Conservation (phyloP, 2,113 vertebrate genomes). For the Sinocyclocheilus anophthalmus region DNA sequence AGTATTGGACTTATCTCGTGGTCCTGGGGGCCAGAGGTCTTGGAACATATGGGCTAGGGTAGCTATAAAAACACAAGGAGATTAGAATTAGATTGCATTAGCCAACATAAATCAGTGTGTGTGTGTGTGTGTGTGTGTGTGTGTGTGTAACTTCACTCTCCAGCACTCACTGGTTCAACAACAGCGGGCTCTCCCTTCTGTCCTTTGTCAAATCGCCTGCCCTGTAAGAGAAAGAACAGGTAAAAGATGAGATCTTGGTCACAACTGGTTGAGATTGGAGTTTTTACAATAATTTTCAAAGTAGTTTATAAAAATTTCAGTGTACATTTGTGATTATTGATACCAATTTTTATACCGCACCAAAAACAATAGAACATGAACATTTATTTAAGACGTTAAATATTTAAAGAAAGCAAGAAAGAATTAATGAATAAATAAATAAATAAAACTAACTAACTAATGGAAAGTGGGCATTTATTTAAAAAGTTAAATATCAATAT, state of each 20-base stretch:
- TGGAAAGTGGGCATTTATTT: no score
- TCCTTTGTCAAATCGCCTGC: conserved; percentile 75
- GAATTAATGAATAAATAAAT: no score
- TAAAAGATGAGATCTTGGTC: conserved; percentile 21
- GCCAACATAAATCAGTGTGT: not conserved
- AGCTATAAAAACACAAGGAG: conserved; percentile 28
- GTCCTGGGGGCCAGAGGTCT: conserved; percentile 81
- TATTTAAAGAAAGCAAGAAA: not conserved
- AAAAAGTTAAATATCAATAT: not conserved
- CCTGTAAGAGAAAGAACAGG: conserved; percentile 61
- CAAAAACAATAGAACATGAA: not conserved
- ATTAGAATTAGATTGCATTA: not conserved
- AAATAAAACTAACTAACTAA: no score
- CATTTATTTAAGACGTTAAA: not conserved
- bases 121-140: no score
- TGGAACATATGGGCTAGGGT: conserved; percentile 70
- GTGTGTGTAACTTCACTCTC: conserved; percentile 8
- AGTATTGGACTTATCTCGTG: conserved; percentile 72
- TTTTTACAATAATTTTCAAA: not conserved
- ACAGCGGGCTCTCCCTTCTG: conserved; percentile 82
- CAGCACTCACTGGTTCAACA: conserved; percentile 78
- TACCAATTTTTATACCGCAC: not conserved
- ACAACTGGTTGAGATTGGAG: not conserved
- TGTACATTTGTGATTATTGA: not conserved
- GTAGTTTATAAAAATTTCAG: not conserved